A percentile compares a stretch with the other conserved stretches of the same genome.
Conservation (phyloP, 2,888 invertebrate species). For the Brassicogethes aeneus region DNA sequence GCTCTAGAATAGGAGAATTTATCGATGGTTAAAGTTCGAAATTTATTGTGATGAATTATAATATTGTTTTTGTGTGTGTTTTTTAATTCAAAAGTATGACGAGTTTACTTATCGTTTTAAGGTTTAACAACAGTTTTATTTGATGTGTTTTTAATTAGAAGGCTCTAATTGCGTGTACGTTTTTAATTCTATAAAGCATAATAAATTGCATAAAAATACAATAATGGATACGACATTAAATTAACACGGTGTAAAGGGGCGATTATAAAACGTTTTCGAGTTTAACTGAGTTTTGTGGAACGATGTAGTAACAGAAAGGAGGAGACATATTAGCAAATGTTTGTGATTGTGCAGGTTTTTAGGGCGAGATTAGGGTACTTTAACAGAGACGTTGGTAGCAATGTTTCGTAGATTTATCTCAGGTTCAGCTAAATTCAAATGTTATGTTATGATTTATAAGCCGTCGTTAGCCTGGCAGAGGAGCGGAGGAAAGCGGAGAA, state of each 20-base stretch:
- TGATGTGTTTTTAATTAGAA: neutral
- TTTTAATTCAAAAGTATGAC: neutral
- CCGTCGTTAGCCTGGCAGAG: constrained; percentile 22
- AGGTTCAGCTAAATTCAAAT: constrained; percentile 30
- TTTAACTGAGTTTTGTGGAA: no score
- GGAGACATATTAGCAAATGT: constrained; percentile 26
- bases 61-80: neutral
- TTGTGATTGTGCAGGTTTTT: constrained; percentile 23
- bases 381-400: constrained; percentile 25
- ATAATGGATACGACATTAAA: no score
- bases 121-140: neutral
- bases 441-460: constrained; percentile 31
- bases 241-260: no score
- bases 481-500: neutral
- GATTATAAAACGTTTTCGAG: no score
- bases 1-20: constrained; percentile 47
- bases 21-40: neutral
- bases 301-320: no score
- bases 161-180: no score
- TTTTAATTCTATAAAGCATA: no score
- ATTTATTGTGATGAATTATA: no score
- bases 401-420: constrained; percentile 28
- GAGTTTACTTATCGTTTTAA: neutral
- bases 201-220: no score
- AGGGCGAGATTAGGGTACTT: constrained; percentile 26